A percentile compares a stretch with the other conserved stretches of the same genome.
Evolutionary conservation across 2,113 vertebrate genomes (phyloP).

Genomic region (Onychostruthus taczanowskii): DNA sequence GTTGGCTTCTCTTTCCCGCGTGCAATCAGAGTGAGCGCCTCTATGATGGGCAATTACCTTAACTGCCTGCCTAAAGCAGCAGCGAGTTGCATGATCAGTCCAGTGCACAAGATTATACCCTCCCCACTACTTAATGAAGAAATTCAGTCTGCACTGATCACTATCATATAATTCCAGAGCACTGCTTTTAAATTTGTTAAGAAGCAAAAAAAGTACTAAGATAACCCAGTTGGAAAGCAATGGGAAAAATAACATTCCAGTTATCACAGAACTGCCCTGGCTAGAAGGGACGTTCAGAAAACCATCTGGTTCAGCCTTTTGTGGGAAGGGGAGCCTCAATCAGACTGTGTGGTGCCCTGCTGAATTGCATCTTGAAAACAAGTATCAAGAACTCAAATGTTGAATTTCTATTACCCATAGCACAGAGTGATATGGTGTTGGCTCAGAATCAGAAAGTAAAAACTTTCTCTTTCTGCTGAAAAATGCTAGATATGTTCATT

Average conservation of each 20-base stretch:
- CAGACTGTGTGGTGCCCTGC: background rate
- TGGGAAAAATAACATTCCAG: background rate
- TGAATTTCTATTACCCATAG: fast-evolving
- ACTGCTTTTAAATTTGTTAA: background rate
- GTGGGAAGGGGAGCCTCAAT: background rate
- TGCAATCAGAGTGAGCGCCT: constrained; percentile 46
- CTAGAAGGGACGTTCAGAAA: background rate
- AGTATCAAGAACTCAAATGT: background rate
- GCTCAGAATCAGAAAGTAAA: background rate
- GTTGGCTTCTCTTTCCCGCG: constrained; percentile 5
- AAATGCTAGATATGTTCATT: background rate
- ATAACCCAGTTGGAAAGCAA: background rate
- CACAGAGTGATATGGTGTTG: background rate
- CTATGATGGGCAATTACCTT: constrained; percentile 60
- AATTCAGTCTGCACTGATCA: constrained; percentile 18
- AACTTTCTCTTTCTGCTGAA: background rate
- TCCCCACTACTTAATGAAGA: constrained; percentile 40
- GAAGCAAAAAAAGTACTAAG: background rate
- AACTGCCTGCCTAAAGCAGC: constrained; percentile 60
- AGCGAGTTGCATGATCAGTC: constrained; percentile 42
- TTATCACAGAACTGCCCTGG: background rate
- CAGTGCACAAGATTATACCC: constrained; percentile 22
- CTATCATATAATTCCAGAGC: background rate
- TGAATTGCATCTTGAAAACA: background rate
- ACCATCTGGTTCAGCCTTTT: background rate